Base-by-base conservation (phyloP, 2,797 vertebrate genomes). In the Psittacula derbiana region DNA sequence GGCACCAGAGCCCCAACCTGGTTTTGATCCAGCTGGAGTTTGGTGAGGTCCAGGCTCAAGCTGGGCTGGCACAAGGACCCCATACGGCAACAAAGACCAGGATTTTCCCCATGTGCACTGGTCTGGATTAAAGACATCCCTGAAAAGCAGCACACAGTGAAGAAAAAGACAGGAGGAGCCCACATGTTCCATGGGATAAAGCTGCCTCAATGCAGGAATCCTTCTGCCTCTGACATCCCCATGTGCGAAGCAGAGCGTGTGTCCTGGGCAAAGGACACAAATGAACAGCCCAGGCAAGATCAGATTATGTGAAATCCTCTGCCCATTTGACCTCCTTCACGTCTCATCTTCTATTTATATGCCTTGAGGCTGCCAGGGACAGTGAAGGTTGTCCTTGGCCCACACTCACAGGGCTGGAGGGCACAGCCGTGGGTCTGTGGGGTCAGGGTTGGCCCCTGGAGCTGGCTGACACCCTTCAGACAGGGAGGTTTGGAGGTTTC, bases 301-400 rank as follows among this genome's bases (percentile, higher is more conserved):
- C 72, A 94, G 94, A 93, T 94, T 92, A 96, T 94, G 81, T 90
- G 71, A 96, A 95, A 95, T 94, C 92, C 88, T 36, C 85, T 65
- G 90, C 89, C 91, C 90, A 78, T 93, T 93, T 96, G 93, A 95
- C 95, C 95, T 97, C 92, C 92, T 97, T 93, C 92, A 95, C 85
- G 92, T 96, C 95, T 62, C 12, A 1, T 65, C 93, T 93, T 90
- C 94, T 91, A 91, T 97, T 94, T 96, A 90, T 96, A 93, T 70
- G 64, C 88, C 91, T 87, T 86, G 76, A 44, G 60, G 70, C 85
- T 86, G 81, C 31, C 64, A 81, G 80, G 80, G 60, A 50, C 44
- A 71, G 62, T 5, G 6, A 8, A 7, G 74, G 79, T 52, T 79
- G 73, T 53, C 86, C 90, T 95, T 90, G 86, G 62, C 40, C 83